Evolutionary conservation across 2,113 vertebrate genomes (phyloP).

Genomic region (Cygnus atratus): DNA sequence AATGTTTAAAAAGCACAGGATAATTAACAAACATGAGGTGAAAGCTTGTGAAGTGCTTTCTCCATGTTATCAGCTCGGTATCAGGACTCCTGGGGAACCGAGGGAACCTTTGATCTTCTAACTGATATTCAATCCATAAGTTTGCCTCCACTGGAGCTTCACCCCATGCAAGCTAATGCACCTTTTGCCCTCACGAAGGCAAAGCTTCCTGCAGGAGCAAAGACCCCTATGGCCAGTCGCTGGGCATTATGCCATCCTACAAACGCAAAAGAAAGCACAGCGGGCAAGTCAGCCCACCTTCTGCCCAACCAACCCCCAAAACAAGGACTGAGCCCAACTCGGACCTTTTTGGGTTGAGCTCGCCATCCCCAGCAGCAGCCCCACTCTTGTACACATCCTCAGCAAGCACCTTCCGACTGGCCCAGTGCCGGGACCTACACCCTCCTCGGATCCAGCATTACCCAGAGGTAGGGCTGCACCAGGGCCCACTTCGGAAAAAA

Average conservation of each 20-base stretch:
- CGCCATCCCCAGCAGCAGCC: neutral
- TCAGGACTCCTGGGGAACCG: neutral
- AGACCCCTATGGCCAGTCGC: neutral
- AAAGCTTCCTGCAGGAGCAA: neutral
- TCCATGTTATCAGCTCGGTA: neutral
- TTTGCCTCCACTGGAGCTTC: neutral
- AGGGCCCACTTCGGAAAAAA: neutral
- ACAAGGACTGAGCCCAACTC: neutral
- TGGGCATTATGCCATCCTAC: neutral
- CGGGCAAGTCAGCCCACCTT: neutral
- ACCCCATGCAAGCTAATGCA: neutral
- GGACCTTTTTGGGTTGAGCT: rapidly evolving
- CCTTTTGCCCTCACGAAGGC: neutral
- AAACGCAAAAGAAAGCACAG: rapidly evolving
- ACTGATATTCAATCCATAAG: neutral
- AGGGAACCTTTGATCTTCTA: conserved; percentile 52
- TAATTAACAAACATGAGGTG: conserved; percentile 37
- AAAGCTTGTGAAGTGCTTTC: conserved; percentile 27
- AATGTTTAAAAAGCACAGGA: neutral
- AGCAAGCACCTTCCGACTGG: neutral
- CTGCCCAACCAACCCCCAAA: neutral
- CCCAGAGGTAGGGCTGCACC: neutral
- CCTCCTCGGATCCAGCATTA: neutral
- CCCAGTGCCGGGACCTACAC: neutral
- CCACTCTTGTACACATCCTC: neutral